A percentile compares a stretch with the other conserved stretches of the same genome.
phyloP scores from a whole-genome alignment of 1,140 invertebrate species.

The Macrocentrus cingulum region DNA sequence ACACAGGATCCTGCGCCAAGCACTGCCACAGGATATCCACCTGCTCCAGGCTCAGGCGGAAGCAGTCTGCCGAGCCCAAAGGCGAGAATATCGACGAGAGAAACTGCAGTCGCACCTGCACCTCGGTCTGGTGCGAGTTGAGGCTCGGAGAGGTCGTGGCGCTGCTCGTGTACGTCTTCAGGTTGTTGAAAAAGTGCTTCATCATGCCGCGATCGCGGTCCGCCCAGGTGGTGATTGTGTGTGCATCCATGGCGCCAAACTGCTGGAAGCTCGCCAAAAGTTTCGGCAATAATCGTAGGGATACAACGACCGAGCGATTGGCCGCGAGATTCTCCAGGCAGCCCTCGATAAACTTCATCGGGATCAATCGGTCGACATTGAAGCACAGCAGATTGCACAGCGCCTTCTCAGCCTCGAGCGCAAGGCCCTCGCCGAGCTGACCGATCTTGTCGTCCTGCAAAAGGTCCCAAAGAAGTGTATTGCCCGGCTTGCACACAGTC shows the following conservation, averaged over 20 bases:
- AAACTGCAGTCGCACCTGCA: constrained; percentile 88
- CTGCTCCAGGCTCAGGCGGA: constrained; percentile 85
- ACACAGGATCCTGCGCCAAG: constrained; percentile 78
- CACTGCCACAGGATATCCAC: constrained; percentile 89
- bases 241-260: constrained; percentile 78
- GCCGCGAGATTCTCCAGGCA: constrained; percentile 87
- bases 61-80: constrained; percentile 83
- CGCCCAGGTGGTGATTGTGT: constrained; percentile 84
- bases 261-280: constrained; percentile 90
- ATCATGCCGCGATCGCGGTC: constrained; percentile 89
- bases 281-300: constrained; percentile 84
- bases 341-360: constrained; percentile 93
- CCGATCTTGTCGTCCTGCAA: constrained; percentile 88
- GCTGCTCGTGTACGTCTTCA: constrained; percentile 65
- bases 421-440: constrained; percentile 83
- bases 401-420: constrained; percentile 88
- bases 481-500: constrained; percentile 83
- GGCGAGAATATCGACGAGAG: constrained; percentile 90
- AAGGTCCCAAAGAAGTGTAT: constrained; percentile 91
- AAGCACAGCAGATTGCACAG: constrained; percentile 86
- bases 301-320: constrained; percentile 86
- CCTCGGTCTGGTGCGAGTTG: constrained; percentile 85
- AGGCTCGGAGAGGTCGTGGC: constrained; percentile 48
- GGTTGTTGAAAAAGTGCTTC: constrained; percentile 87
- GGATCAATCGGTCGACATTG: constrained; percentile 82